Evolutionary conservation across 2,113 vertebrate species (phyloP), one percentile per base, ranked within the genome.

Genomic region (Vicugna pacos): DNA sequence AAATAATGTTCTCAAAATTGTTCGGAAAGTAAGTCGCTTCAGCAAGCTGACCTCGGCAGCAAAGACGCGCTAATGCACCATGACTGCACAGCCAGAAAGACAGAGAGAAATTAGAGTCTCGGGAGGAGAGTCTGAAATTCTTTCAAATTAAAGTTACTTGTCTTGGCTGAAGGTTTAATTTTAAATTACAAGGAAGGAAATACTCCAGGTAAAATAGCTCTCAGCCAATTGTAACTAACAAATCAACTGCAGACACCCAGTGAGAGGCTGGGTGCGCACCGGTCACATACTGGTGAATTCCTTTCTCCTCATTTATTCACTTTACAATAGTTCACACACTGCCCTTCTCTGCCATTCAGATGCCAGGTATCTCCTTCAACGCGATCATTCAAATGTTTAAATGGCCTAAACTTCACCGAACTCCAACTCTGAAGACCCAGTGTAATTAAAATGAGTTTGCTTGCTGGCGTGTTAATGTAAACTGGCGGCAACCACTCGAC

Each of bases 121-220:
- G 6, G 48, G 26, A 77, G 42, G 1, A 24, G 77, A 96, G 30
- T 67, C 73, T 77, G 50, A 97, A 79, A 85, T 90, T 92, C 60
- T 60, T 93, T 94, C 81, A 81, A 94, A 95, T 82, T 94, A 88
- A 42, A 97, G 87, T 54, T 79, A 65, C 60, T 90, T 84, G 76
- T 80, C 35, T 97, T 56, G 95, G 93, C 22, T 87, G 77, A 97
- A 87, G 82, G 79, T 92, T 97, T 97, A 92, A 92, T 97, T 95
- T 97, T 95, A 96, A 97, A 97, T 93, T 92, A 91, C 65, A 86
- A 96, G 62, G 72, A 93, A 96, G 72, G 69, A 95, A 81, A 82
- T 77, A 89, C 42, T 72, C 56, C 69, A 96, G 73, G 93, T 92
- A 93, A 92, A 97, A 97, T 20, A 79, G 70, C 38, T 91, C 80